Conservation (phyloP, 2,113 vertebrate species). For the Butastur rufipennis region DNA sequence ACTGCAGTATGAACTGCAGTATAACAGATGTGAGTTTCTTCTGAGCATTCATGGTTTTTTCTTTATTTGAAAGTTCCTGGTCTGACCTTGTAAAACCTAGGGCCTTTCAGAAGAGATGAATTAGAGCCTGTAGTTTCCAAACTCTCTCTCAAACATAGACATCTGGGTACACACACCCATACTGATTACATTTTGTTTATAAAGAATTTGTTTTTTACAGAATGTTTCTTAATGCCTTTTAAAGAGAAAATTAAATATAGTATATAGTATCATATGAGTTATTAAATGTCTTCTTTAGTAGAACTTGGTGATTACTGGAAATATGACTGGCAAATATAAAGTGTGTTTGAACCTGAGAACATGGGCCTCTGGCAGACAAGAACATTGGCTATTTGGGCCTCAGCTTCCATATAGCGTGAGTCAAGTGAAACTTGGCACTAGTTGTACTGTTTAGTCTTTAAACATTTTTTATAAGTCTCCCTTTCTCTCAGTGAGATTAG, state of each 20-base stretch:
- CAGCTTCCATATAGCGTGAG: conserved; percentile 38
- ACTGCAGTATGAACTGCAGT: background rate
- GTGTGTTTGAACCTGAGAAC: conserved; percentile 28
- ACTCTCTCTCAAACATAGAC: background rate
- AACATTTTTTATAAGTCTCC: conserved; percentile 13
- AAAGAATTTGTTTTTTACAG: background rate
- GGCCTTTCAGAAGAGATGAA: conserved; percentile 1
- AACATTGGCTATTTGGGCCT: background rate
- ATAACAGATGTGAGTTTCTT: background rate
- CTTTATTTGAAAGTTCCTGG: background rate
- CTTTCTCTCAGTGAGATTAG: conserved; percentile 23
- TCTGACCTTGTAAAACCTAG: conserved; percentile 17
- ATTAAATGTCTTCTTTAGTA: background rate
- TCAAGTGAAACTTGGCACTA: conserved; percentile 33
- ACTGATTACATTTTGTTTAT: background rate
- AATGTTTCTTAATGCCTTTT: background rate
- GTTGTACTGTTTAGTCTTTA: conserved; percentile 23
- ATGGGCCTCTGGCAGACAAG: background rate
- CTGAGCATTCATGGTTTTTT: background rate
- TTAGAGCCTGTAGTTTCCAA: conserved; percentile 5
- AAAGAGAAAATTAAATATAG: background rate
- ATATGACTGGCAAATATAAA: conserved; percentile 11
- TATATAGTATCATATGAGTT: background rate
- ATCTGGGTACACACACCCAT: background rate
- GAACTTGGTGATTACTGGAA: background rate